Evolutionary conservation across 2,113 vertebrate genomes (phyloP).

Genomic region (Gambusia holbrooki): DNA sequence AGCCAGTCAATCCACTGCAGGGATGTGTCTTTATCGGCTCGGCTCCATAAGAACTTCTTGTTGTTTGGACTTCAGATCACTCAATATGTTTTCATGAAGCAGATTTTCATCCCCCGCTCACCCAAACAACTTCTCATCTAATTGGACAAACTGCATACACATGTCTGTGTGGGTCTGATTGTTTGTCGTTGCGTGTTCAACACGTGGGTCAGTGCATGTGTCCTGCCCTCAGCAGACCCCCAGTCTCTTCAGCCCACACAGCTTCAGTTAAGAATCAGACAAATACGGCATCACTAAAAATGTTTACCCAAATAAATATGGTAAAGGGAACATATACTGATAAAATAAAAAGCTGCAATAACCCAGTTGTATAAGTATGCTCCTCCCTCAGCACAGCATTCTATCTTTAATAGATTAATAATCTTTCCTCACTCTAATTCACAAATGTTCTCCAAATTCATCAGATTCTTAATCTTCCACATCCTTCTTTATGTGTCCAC

Average conservation of each 20-base stretch:
- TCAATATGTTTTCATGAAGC: constrained; percentile 43
- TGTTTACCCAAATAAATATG: background rate
- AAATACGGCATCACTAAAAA: constrained; percentile 3
- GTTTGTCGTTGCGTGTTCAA: background rate
- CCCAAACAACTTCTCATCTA: constrained; percentile 16
- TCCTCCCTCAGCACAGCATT: background rate
- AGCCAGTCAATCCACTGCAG: constrained; percentile 19
- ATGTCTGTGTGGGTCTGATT: background rate
- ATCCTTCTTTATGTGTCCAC: no score
- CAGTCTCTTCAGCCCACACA: constrained; percentile 11
- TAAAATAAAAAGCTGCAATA: background rate
- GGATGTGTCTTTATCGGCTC: constrained; percentile 28
- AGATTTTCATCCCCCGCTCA: background rate
- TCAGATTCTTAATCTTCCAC: no score
- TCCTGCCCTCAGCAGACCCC: constrained; percentile 8
- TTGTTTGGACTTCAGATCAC: constrained; percentile 33
- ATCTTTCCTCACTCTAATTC: no score
- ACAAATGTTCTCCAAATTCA: background rate
- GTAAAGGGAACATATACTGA: background rate
- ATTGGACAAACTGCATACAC: constrained; percentile 20
- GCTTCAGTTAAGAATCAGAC: constrained; percentile 49
- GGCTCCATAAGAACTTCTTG: constrained; percentile 26
- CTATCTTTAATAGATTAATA: no score
- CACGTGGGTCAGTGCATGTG: background rate
- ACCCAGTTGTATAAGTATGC: background rate